These are phyloP conservation scores for Acanthis flammea DNA, from an alignment of 2,797 vertebrate species.

Conservation along the genomic window DNA sequence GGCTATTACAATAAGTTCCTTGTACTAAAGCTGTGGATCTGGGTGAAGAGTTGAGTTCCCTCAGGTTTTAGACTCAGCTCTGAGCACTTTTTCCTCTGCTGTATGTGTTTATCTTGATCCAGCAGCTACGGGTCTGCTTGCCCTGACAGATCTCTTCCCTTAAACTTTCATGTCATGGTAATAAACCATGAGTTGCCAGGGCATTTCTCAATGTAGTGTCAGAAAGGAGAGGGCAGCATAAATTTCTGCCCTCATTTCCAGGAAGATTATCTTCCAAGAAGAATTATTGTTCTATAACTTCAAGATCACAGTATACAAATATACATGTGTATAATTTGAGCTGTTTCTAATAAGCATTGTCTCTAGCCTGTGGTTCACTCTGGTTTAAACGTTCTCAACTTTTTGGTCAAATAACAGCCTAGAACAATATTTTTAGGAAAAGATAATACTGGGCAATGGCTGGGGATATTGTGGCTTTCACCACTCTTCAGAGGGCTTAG, in stretches of 20 bases:
- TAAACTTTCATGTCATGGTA: neutral
- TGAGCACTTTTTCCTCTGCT: neutral
- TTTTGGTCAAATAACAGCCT: neutral
- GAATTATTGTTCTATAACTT: neutral
- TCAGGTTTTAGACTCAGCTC: neutral
- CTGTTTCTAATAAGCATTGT: neutral
- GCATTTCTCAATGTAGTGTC: neutral
- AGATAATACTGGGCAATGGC: neutral
- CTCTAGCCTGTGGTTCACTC: neutral
- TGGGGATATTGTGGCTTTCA: neutral
- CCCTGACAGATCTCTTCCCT: neutral
- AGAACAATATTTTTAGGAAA: slow-evolving; percentile 27
- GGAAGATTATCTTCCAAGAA: neutral
- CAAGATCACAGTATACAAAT: neutral
- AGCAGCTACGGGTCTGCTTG: neutral
- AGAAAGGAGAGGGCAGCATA: neutral
- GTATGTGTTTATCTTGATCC: neutral
- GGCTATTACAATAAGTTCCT: neutral
- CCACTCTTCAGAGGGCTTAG: neutral
- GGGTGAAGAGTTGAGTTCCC: neutral
- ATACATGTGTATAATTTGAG: neutral
- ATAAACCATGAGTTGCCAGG: neutral
- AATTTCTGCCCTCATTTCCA: neutral
- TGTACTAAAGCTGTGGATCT: neutral
- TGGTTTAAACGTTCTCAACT: slow-evolving; percentile 7